phyloP scores from a whole-genome alignment of 2,113 vertebrate species.

The Microtus richardsoni region DNA sequence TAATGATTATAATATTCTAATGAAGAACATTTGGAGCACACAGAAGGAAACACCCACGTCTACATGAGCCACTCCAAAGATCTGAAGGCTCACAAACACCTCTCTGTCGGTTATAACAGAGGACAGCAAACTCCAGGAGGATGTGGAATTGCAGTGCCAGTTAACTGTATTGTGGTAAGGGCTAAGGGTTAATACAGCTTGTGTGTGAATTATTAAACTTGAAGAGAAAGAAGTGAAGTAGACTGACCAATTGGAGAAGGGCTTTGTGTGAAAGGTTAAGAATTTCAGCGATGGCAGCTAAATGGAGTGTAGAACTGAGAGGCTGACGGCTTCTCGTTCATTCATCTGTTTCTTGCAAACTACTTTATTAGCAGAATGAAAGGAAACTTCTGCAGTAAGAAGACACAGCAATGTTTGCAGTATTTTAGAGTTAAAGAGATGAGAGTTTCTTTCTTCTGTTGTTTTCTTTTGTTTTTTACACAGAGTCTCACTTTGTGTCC shows the following conservation, averaged over 20 bases:
- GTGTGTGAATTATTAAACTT: neutral
- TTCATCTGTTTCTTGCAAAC: neutral
- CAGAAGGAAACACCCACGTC: neutral
- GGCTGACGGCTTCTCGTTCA: neutral
- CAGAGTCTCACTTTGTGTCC: neutral
- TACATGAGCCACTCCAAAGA: neutral
- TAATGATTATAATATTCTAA: neutral
- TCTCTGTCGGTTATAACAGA: neutral
- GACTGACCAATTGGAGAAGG: neutral
- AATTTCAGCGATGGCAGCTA: neutral
- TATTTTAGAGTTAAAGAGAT: neutral
- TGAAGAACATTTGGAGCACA: neutral
- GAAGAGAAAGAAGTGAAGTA: neutral
- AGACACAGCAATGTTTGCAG: neutral
- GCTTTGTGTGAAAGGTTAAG: neutral
- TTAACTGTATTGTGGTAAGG: neutral
- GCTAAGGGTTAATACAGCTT: rapidly evolving
- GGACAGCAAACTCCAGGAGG: neutral
- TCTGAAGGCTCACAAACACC: neutral
- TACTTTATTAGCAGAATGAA: neutral
- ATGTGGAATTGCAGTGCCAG: rapidly evolving
- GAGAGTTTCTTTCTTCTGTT: neutral
- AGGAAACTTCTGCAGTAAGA: neutral
- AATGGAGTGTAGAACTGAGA: neutral
- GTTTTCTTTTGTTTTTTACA: neutral